Evolutionary conservation across 2,113 vertebrate genomes (phyloP).

Genomic region (Hemiprocne comata): DNA sequence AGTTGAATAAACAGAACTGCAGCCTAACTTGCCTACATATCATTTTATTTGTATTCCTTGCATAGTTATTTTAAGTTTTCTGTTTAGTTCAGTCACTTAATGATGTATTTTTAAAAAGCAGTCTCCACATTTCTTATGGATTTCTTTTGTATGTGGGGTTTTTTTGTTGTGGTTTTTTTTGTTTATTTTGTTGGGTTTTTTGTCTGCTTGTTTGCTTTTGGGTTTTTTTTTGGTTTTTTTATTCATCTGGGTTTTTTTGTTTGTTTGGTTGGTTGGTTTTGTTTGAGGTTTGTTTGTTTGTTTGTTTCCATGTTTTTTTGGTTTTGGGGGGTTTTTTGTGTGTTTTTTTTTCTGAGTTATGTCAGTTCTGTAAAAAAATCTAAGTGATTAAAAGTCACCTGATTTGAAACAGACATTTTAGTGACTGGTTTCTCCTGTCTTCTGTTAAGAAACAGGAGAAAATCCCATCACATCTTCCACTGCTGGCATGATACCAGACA

Average conservation of each 20-base stretch:
- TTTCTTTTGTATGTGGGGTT: no score
- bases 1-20: neutral
- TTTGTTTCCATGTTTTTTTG: no score
- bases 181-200: no score
- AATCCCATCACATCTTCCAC: neutral
- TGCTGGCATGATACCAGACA: neutral
- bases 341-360: no score
- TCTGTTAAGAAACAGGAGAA: neutral
- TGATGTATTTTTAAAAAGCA: neutral
- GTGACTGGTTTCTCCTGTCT: neutral
- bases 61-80: neutral
- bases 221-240: no score
- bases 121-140: neutral
- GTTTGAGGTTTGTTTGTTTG: no score
- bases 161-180: no score
- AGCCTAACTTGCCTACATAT: neutral
- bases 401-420: neutral
- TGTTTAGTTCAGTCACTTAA: neutral
- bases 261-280: no score
- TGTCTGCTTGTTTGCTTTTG: no score
- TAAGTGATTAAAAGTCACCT: neutral
- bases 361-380: rapidly evolving
- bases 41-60: neutral
- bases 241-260: no score
- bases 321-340: no score